These are phyloP conservation scores for Charanyca ferruginea DNA, from an alignment of 2,888 invertebrate species.

Conservation along the genomic window DNA sequence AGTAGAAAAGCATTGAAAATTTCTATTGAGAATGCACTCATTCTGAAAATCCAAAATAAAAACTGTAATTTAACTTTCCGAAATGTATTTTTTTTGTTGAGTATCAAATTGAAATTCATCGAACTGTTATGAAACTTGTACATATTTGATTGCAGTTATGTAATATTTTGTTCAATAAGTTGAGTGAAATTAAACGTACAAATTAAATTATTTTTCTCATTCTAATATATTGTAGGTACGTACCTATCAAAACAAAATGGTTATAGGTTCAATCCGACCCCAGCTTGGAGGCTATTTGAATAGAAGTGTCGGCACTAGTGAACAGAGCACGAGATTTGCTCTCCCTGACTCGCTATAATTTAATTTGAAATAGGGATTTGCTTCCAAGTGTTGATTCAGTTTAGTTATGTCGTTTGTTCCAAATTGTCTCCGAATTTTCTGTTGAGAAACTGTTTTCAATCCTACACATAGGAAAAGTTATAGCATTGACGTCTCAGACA, in stretches of 20 bases:
- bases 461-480: background rate
- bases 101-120: constrained; percentile 5
- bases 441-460: constrained; percentile 35
- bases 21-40: constrained; percentile 6
- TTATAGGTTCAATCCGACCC: constrained; percentile 42
- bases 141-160: background rate
- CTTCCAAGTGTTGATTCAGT: constrained; percentile 60
- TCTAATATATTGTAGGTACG: constrained; percentile 28
- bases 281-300: constrained; percentile 54
- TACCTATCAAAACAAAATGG: constrained; percentile 51
- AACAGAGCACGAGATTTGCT: constrained; percentile 50
- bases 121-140: background rate
- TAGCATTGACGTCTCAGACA: background rate
- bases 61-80: background rate
- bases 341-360: constrained; percentile 58
- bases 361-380: constrained; percentile 62
- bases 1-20: constrained; percentile 12
- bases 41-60: constrained; percentile 1
- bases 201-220: constrained; percentile 35
- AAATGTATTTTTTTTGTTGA: too few species aligned
- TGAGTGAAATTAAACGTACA: constrained; percentile 29
- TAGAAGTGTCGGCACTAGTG: constrained; percentile 57
- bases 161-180: constrained; percentile 11
- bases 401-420: constrained; percentile 54
- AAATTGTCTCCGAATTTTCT: constrained; percentile 39